Evolutionary conservation across 1,140 invertebrate genomes (phyloP).

Genomic region (Lepidurus arcticus): DNA sequence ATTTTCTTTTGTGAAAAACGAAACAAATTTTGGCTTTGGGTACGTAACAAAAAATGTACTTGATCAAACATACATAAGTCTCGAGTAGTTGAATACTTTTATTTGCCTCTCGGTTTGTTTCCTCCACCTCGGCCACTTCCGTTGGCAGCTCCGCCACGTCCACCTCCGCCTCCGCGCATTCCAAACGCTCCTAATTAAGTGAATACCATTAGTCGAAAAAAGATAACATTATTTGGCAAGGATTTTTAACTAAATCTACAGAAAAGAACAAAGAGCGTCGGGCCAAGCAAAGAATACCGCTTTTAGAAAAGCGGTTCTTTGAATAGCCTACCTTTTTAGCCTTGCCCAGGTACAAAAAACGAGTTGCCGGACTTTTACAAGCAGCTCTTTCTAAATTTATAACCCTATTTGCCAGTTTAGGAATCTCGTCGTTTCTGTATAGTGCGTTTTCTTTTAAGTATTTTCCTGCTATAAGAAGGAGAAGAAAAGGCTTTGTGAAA

Average conservation of each 20-base stretch:
- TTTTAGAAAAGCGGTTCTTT: neutral
- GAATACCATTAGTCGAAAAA: neutral
- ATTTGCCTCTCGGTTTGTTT: neutral
- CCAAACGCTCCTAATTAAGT: conserved; percentile 2
- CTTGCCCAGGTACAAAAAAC: neutral
- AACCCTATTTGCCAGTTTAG: conserved; percentile 14
- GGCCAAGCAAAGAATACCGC: neutral
- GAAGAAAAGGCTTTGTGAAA: neutral
- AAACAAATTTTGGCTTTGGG: too few species aligned
- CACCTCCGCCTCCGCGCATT: conserved; percentile 11
- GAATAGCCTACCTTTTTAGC: neutral
- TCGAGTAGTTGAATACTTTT: neutral
- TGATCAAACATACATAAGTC: neutral
- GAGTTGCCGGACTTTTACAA: neutral
- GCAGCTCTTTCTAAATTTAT: neutral
- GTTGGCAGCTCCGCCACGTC: neutral
- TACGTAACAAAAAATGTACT: too few species aligned
- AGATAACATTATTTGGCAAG: neutral
- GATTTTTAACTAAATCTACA: conserved; percentile 20
- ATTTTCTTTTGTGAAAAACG: too few species aligned
- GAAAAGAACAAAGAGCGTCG: neutral
- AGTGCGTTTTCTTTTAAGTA: neutral
- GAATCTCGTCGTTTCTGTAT: neutral
- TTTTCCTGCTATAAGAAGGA: neutral
- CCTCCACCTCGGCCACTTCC: neutral